Evolutionary conservation across 1,140 invertebrate genomes (phyloP).

Genomic region (Oncopeltus fasciatus): DNA sequence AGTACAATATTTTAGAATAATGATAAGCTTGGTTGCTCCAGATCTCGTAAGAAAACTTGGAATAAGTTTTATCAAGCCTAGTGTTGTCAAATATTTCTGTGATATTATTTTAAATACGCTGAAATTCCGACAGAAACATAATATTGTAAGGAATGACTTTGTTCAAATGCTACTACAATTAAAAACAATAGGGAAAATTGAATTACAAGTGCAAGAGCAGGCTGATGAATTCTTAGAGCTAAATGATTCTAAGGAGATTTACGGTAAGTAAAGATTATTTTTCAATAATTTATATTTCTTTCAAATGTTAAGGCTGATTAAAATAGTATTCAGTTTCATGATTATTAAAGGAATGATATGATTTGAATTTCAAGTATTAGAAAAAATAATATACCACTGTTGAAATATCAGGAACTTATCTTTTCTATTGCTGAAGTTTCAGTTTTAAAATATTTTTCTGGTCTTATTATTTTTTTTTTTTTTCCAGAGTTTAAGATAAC

Average conservation of each 20-base stretch:
- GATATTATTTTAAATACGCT: conserved; percentile 21
- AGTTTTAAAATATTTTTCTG: background rate
- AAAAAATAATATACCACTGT: background rate
- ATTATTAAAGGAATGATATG: background rate
- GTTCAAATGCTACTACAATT: conserved; percentile 23
- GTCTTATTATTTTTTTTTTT: background rate
- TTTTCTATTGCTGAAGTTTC: background rate
- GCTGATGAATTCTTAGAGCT: conserved; percentile 6
- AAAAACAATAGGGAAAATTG: conserved; percentile 15
- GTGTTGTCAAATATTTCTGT: conserved; percentile 21
- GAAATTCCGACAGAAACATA: conserved; percentile 19
- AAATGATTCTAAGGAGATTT: background rate
- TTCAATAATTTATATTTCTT: background rate
- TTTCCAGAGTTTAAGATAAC: background rate
- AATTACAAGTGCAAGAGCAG: background rate
- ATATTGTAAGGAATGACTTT: conserved; percentile 24
- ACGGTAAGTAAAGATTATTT: no score
- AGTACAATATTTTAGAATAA: background rate
- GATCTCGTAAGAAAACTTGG: conserved; percentile 12
- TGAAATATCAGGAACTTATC: no score
- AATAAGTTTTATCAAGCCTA: conserved; percentile 8
- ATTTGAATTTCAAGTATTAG: background rate
- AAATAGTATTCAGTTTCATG: background rate
- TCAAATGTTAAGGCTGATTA: background rate
- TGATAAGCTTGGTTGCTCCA: background rate